Percentiles rank a stretch among this genome's conserved stretches.
These are phyloP conservation scores for Tenthredo distinguenda DNA, from an alignment of 2,888 invertebrate genomes.

Conservation along the genomic window DNA sequence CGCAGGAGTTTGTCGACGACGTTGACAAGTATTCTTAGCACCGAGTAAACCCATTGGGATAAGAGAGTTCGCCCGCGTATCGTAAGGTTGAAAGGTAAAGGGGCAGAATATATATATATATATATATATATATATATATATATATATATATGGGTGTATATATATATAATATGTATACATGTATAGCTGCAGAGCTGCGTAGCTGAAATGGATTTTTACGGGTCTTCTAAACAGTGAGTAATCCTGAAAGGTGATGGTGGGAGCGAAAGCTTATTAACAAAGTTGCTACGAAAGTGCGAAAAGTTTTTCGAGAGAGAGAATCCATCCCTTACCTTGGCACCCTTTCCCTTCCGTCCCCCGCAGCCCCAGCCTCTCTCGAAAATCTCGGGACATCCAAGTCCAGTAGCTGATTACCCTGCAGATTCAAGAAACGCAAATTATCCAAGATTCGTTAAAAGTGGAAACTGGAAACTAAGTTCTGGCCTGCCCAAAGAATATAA, in stretches of 20 bases:
- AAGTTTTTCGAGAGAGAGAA: conserved; percentile 23
- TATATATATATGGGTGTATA: too few relatives aligned
- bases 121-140: too few relatives aligned
- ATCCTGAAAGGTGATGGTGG: conserved; percentile 32
- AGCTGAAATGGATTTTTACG: conserved; percentile 38
- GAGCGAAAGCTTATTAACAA: conserved; percentile 48
- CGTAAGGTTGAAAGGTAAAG: not conserved
- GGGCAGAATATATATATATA: not conserved
- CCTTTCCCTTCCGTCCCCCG: not conserved
- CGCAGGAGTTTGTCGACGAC: conserved; percentile 29
- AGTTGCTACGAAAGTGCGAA: conserved; percentile 43
- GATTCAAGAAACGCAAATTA: not conserved
- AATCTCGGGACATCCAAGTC: conserved; percentile 1
- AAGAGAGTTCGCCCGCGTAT: not conserved
- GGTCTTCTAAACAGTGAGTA: conserved; percentile 37
- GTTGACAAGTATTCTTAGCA: conserved; percentile 41
- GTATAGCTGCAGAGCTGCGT: not conserved
- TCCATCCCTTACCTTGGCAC: not conserved
- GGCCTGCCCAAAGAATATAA: not conserved
- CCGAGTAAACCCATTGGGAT: conserved; percentile 44
- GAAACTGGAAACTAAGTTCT: conserved; percentile 2
- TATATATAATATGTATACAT: not conserved
- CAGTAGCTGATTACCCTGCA: not conserved
- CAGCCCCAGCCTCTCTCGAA: not conserved
- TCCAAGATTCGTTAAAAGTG: conserved; percentile 18